These are phyloP conservation scores for Pocillopora meandrina DNA, from an alignment of 92 coral and sea anemone genomes.

Conservation along the genomic window DNA sequence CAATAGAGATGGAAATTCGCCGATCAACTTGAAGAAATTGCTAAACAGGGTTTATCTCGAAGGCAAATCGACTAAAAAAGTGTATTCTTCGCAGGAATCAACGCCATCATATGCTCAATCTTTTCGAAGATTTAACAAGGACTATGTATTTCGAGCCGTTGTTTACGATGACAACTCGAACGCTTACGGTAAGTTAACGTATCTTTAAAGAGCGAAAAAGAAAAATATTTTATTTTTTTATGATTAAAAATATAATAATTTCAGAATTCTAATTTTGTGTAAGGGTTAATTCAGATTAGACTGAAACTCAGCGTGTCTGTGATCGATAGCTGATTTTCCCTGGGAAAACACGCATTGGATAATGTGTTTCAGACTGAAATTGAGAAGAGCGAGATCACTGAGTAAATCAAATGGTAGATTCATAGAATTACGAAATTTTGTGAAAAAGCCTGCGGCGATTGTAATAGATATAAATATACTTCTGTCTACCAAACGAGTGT, in stretches of 20 bases:
- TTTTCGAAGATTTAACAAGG: background rate
- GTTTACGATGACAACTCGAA: background rate
- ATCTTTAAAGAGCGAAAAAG: background rate
- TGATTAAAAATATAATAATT: background rate
- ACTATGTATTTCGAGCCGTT: slow-evolving; percentile 14
- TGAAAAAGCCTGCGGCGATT: background rate
- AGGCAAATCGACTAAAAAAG: background rate
- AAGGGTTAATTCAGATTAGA: too few relatives aligned
- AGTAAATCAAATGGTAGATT: background rate
- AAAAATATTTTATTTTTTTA: background rate
- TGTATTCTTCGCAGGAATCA: background rate
- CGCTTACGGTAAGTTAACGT: slow-evolving; percentile 22
- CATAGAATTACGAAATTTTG: background rate
- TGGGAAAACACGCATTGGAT: too few relatives aligned
- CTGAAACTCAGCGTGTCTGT: too few relatives aligned
- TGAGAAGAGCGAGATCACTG: too few relatives aligned
- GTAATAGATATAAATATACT: background rate
- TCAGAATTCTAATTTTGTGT: background rate
- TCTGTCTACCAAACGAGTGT: background rate
- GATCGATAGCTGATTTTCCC: too few relatives aligned
- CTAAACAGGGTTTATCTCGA: background rate
- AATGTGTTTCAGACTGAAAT: too few relatives aligned
- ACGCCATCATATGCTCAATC: slow-evolving; percentile 1
- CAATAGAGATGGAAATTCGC: background rate
- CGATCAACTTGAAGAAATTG: background rate